Evolutionary conservation across 2,888 invertebrate genomes (phyloP).

Genomic region (Chirona hameri): DNA sequence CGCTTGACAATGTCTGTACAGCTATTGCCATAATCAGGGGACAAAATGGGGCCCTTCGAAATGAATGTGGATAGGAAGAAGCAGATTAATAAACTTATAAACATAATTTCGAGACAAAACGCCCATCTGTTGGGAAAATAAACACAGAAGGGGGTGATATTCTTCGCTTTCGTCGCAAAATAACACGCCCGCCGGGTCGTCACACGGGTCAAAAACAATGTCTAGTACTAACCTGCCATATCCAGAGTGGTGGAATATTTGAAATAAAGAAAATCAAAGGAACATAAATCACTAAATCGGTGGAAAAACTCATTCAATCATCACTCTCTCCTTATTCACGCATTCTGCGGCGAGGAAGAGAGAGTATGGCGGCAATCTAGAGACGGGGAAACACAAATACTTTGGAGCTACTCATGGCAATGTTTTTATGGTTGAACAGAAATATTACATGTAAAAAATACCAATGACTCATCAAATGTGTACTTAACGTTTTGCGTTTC

Average conservation of each 20-base stretch:
- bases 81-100: too few species aligned
- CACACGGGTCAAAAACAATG: neutral
- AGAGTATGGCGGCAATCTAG: constrained; percentile 26
- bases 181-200: neutral
- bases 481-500: too few species aligned
- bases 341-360: constrained; percentile 13
- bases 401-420: neutral
- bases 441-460: too few species aligned
- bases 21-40: too few species aligned
- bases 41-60: too few species aligned
- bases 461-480: too few species aligned
- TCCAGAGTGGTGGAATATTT: neutral
- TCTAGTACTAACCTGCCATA: neutral
- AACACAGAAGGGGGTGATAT: too few species aligned
- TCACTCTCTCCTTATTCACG: neutral
- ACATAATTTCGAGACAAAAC: too few species aligned
- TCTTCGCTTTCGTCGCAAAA: neutral
- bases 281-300: neutral
- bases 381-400: neutral
- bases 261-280: constrained; percentile 10
- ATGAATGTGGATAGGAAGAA: too few species aligned
- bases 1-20: too few species aligned
- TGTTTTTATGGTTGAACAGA: neutral
- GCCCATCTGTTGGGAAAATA: too few species aligned
- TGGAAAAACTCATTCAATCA: constrained; percentile 3